phyloP scores from a whole-genome alignment of 2,113 vertebrate species.

The Thamnophis sirtalis region DNA sequence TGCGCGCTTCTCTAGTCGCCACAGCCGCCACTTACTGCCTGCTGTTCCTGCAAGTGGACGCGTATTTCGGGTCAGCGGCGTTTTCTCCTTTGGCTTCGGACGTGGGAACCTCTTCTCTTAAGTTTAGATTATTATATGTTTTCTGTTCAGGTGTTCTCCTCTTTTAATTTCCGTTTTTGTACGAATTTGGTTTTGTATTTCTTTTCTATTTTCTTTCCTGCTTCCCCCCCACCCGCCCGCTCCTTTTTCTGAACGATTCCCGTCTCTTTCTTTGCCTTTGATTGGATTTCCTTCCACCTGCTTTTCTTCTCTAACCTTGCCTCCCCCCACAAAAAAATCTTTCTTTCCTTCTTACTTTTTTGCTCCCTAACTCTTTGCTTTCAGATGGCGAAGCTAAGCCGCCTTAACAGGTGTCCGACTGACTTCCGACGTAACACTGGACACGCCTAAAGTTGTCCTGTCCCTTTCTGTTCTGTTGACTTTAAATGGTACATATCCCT shows the following conservation, averaged over 20 bases:
- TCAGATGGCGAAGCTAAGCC: neutral
- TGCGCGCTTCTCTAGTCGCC: slow-evolving; percentile 72
- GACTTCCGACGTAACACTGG: neutral
- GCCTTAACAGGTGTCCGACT: neutral
- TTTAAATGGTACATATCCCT: neutral
- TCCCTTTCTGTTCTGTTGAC: neutral
- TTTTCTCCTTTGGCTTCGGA: slow-evolving; percentile 4
- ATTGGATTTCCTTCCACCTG: neutral
- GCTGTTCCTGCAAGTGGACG: slow-evolving; percentile 69
- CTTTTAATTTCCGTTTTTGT: neutral
- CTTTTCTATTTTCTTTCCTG: neutral
- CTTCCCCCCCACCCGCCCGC: fast-evolving
- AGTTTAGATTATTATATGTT: neutral
- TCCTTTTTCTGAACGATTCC: neutral
- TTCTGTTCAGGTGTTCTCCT: neutral
- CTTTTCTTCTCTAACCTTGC: neutral
- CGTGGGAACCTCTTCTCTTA: neutral
- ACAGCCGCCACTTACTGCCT: slow-evolving; percentile 56
- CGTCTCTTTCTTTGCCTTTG: neutral
- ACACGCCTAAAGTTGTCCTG: too few species aligned
- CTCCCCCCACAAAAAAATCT: neutral
- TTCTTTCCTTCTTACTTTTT: neutral
- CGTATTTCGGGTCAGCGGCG: slow-evolving; percentile 92
- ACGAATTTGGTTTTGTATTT: neutral
- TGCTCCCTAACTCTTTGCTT: neutral